Base-by-base conservation (phyloP, 2,888 invertebrate species). In the Pyrocoelia pectoralis region DNA sequence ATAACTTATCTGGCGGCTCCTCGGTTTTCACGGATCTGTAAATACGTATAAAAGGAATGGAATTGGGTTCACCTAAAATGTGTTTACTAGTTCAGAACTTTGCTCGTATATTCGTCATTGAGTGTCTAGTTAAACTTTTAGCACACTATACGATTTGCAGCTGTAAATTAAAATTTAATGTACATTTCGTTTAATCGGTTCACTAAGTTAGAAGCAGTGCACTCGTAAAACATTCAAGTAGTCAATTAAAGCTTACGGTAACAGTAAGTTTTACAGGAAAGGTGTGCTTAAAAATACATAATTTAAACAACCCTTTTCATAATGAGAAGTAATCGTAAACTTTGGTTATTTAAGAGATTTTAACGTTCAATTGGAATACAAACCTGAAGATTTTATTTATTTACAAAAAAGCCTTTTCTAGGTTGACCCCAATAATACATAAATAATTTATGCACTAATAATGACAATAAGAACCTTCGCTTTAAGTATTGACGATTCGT, bases 81-180 rank as follows among this genome's bases (percentile, higher is more conserved):
- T 67, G 68, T 56, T 61, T 66, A 61, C 69, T 69, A 71, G 69
- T 69, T 70, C 62, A 62, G 64, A 67, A 64, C 64, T 67, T 67
- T 55, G 52, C 56, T 58, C 59, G 63, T 59, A 60, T 59, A 66
- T 63, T 65, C 66, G 63, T 69, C 71, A 69, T 69, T 68, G 66
- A 70, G 54, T 53, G 67, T 66, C 52, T 51, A 66, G 48, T 66
- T 66, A 60, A 68, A 68, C 68, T 68, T 68, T 66, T 60, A 62
- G 60, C 58, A 52, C 56, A 38, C 18, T 52, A 53, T 56, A 61
- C 57, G 61, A 62, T 66, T 60, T 61, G 14, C 41, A 52, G 43
- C 55, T 65, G 57, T 61, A 65, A 65, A 61, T 65, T 61, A 65
- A 65, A 65, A 60, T 61, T 61, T 65, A 56, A 56, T 54, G 48